Percentiles rank a stretch among this genome's conserved stretches.
Conservation (phyloP, 2,888 invertebrate genomes). For the Scaptomyza tumidula region DNA sequence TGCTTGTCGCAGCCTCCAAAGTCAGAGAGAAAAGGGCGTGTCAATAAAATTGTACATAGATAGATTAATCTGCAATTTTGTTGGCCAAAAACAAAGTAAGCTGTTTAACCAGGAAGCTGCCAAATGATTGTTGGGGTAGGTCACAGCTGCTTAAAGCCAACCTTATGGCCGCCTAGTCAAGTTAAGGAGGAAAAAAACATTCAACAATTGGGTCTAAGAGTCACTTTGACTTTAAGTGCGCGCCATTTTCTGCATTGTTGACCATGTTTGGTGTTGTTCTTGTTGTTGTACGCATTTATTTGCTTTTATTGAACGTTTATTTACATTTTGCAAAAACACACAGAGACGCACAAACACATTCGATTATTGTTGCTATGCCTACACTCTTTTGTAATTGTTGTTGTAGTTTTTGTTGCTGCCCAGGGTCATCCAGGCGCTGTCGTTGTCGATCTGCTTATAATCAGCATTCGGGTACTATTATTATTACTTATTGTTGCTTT, state of each 20-base stretch:
- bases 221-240: constrained; percentile 58
- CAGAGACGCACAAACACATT: background rate
- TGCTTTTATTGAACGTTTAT: constrained; percentile 68
- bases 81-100: constrained; percentile 35
- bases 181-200: background rate
- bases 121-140: constrained; percentile 60
- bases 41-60: constrained; percentile 49
- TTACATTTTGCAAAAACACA: constrained; percentile 58
- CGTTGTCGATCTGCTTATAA: constrained; percentile 73
- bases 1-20: constrained; percentile 63
- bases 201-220: constrained; percentile 66
- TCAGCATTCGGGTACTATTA: constrained; percentile 62
- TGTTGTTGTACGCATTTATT: constrained; percentile 68
- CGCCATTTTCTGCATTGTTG: constrained; percentile 55
- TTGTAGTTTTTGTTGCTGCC: constrained; percentile 28
- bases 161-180: constrained; percentile 28
- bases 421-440: constrained; percentile 62
- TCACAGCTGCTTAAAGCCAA: constrained; percentile 46
- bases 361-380: constrained; percentile 14
- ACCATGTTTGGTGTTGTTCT: constrained; percentile 39
- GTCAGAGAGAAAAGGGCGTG: constrained; percentile 60
- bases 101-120: constrained; percentile 64
- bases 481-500: constrained; percentile 29
- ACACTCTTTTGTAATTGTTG: constrained; percentile 25
- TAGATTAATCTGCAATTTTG: constrained; percentile 57